Percentiles rank a stretch among this genome's conserved stretches.
Evolutionary conservation across 1,140 invertebrate genomes (phyloP).

Genomic region (Sweltsa coloradensis): DNA sequence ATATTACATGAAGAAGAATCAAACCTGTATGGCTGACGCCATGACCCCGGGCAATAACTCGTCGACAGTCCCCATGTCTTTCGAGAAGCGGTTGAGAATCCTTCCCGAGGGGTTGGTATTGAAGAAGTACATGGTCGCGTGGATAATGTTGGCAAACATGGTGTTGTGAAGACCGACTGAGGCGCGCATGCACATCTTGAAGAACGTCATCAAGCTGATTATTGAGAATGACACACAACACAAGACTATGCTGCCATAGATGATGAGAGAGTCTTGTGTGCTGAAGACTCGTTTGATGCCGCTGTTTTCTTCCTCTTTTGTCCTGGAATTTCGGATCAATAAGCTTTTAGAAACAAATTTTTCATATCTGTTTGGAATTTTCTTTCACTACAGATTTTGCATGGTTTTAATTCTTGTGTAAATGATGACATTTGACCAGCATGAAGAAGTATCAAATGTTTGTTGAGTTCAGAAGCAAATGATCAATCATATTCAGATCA

Average conservation of each 20-base stretch:
- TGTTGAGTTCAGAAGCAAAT: no score
- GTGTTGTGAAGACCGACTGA: conserved; percentile 52
- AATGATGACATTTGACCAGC: no score
- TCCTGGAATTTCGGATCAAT: no score
- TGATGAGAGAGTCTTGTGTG: conserved; percentile 25
- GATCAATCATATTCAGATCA: no score
- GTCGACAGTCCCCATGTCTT: conserved; percentile 71
- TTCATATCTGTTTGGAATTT: no score
- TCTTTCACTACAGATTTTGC: no score
- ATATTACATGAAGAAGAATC: no score
- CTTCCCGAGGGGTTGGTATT: conserved; percentile 60
- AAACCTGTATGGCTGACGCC: conserved; percentile 62
- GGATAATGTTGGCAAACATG: conserved; percentile 48
- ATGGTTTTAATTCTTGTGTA: no score
- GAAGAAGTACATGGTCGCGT: conserved; percentile 63
- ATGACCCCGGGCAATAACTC: conserved; percentile 68
- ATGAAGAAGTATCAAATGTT: no score
- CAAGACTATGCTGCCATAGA: conserved; percentile 29
- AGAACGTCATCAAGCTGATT: conserved; percentile 52
- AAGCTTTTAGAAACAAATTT: no score
- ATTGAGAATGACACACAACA: conserved; percentile 25
- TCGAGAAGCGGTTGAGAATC: conserved; percentile 63
- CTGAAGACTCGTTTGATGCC: no score
- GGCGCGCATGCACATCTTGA: conserved; percentile 50
- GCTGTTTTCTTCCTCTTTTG: no score